Conservation (phyloP, 2,888 invertebrate genomes). For the Polymixis flavicincta region DNA sequence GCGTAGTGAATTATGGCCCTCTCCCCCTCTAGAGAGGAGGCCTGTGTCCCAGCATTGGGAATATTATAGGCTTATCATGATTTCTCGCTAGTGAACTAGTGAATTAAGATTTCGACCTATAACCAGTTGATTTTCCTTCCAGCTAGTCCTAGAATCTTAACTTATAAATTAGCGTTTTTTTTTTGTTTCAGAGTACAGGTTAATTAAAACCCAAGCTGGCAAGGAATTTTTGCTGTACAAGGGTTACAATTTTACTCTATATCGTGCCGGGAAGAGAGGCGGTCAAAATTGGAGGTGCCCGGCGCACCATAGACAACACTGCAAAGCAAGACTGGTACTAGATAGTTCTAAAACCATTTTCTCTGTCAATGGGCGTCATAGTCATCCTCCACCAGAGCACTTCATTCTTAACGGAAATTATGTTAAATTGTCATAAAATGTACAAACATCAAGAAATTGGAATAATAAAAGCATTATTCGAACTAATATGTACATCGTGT, state of each 20-base stretch:
- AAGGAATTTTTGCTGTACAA: conserved; percentile 24
- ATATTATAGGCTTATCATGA: too few relatives aligned
- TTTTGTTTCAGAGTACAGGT: conserved; percentile 31
- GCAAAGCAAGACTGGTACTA: conserved; percentile 38
- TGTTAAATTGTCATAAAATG: conserved; percentile 8
- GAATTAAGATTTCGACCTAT: background rate
- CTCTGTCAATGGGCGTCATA: conserved; percentile 12
- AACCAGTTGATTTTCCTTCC: background rate
- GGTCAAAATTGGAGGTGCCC: conserved; percentile 43
- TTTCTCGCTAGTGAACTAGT: too few relatives aligned
- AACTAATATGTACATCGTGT: background rate
- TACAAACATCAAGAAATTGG: too few relatives aligned
- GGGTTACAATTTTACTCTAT: conserved; percentile 22
- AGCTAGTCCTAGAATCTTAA: background rate
- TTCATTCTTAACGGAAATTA: conserved; percentile 35
- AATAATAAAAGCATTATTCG: background rate
- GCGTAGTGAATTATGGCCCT: too few relatives aligned
- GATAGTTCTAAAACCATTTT: conserved; percentile 3
- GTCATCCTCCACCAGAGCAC: conserved; percentile 38
- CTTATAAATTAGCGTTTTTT: background rate
- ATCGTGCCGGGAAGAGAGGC: conserved; percentile 1
- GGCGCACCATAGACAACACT: conserved; percentile 28
- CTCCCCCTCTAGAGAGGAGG: too few relatives aligned
- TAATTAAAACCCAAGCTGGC: conserved; percentile 5
- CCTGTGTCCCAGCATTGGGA: too few relatives aligned